These are phyloP conservation scores for Phoebastria nigripes DNA, from an alignment of 2,797 vertebrate genomes.

Conservation along the genomic window DNA sequence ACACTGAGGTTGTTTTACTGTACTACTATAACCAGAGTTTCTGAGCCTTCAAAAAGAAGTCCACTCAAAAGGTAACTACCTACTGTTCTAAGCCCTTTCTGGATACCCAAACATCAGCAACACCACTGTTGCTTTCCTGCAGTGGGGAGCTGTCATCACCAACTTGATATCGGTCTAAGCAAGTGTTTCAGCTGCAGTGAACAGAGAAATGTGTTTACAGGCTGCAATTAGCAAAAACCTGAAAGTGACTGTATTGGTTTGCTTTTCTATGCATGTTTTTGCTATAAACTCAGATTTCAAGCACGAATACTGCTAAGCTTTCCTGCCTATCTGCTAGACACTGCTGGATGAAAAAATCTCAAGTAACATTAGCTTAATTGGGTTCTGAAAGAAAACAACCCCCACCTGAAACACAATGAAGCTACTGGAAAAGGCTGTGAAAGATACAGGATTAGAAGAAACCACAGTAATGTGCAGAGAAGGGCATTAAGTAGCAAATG, in stretches of 20 bases:
- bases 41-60: neutral
- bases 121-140: neutral
- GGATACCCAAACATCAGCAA: neutral
- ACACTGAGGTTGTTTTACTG: neutral
- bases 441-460: neutral
- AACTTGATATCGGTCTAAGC: rapidly evolving
- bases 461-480: neutral
- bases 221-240: neutral
- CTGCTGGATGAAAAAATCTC: neutral
- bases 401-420: neutral
- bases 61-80: neutral
- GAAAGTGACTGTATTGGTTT: neutral
- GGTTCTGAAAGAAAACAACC: neutral
- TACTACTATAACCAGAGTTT: neutral
- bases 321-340: neutral
- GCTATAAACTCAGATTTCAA: neutral
- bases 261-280: neutral
- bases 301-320: neutral
- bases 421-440: neutral
- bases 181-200: neutral
- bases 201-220: neutral
- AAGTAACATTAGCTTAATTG: neutral
- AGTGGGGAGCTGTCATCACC: neutral
- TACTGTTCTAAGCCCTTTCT: neutral
- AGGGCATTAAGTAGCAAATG: neutral